Conservation (phyloP, 2,888 invertebrate genomes). For the Troilus luridus region DNA sequence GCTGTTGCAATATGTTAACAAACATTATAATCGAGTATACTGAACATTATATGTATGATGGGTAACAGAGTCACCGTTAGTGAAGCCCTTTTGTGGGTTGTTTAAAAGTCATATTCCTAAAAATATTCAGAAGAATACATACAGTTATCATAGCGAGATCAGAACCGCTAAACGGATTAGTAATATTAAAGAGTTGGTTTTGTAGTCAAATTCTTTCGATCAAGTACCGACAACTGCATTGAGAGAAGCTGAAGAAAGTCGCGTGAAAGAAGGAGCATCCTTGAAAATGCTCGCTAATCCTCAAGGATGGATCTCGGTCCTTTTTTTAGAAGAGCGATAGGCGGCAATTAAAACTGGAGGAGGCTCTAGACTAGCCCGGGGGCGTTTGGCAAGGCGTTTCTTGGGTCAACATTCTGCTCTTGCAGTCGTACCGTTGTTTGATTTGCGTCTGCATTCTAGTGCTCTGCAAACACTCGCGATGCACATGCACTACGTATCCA, state of each 20-base stretch:
- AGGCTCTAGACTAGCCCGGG: background rate
- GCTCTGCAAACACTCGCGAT: background rate
- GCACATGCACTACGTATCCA: background rate
- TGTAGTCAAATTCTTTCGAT: no score
- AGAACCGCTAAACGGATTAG: no score
- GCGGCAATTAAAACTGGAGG: slow-evolving; percentile 39
- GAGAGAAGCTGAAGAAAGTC: background rate
- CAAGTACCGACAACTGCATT: no score
- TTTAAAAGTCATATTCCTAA: no score
- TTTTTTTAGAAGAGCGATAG: slow-evolving; percentile 43
- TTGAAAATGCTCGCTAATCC: background rate
- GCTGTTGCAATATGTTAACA: no score
- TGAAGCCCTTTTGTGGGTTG: no score
- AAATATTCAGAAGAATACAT: no score
- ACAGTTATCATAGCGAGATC: no score
- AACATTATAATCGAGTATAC: no score
- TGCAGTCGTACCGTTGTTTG: background rate
- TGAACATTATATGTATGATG: no score
- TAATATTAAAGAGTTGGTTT: no score
- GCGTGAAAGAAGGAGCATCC: background rate
- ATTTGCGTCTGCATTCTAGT: background rate
- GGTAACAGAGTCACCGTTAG: no score
- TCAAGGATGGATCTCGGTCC: background rate
- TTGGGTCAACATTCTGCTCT: background rate
- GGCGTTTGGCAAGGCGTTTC: slow-evolving; percentile 2